Percentiles rank a stretch among this genome's conserved stretches.
These are phyloP conservation scores for Caracal caracal DNA, from an alignment of 2,113 vertebrate genomes.

Conservation along the genomic window DNA sequence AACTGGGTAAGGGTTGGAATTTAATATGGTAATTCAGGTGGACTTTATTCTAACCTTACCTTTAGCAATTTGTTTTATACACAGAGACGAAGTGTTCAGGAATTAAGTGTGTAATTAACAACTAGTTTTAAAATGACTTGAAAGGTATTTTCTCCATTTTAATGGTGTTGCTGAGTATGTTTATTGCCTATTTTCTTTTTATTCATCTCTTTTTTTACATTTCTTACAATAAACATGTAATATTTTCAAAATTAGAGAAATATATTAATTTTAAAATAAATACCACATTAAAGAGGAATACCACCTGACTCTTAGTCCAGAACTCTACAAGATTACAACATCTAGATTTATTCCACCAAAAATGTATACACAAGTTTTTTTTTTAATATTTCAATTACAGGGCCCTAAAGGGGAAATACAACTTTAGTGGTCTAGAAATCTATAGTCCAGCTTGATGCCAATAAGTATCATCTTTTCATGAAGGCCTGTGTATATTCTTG, in stretches of 20 bases:
- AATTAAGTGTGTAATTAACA: neutral
- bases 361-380: neutral
- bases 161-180: neutral
- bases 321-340: neutral
- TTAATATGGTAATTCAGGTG: neutral
- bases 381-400: neutral
- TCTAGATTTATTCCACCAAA: neutral
- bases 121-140: neutral
- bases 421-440: neutral
- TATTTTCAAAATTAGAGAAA: conserved; percentile 14
- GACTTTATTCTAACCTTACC: neutral
- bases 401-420: neutral
- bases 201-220: neutral
- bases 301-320: neutral
- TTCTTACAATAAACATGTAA: neutral
- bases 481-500: neutral
- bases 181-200: neutral
- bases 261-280: neutral
- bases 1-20: neutral
- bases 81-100: neutral
- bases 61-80: conserved; percentile 28
- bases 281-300: neutral
- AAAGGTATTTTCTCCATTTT: neutral
- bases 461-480: neutral
- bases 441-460: neutral